Evolutionary conservation across 2,888 invertebrate species (phyloP), one percentile per base, ranked within the genome.

Genomic region (Resseliella maxima): DNA sequence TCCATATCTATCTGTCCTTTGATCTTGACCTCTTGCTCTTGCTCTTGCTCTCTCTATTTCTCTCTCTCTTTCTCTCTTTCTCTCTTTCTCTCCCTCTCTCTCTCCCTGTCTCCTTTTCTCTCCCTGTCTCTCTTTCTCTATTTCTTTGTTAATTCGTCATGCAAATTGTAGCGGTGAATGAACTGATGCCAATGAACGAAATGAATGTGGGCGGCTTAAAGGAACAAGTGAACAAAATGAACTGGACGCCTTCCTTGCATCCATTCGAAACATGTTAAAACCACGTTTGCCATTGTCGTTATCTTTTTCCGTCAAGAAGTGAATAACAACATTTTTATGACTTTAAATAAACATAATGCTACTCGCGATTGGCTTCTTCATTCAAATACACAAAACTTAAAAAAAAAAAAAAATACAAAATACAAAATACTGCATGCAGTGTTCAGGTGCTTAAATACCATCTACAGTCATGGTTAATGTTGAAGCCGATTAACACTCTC

Each of bases 201-300:
- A 36, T 36, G n/a, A 83, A 83, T 83, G 83, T 83, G 38, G 83
- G 83, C 83, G 83, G 64, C 31, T 83, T 15, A 18, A 83, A 83
- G 72, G 72, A 83, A 83, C 83, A 83, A 83, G 83, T 83, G 83
- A 83, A 38, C 83, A 83, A 38, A 83, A 81, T 81, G 81, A 83
- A 50, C 2, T 50, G 38, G 31, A 72, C 31, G 31, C 72, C 72
- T 31, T 59, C 15, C 27, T 72, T 15, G 12, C 31, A 72, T 15
- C 15, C 8, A 18, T 2, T 18, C 59, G 50, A 18, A 6, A 50
- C 5, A 3, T 3, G 59, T 59, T 50, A 18, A 50, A 21, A 18
- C 15, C 2, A 3, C 24, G 24, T n/a, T 50, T n/a, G 59, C 59
- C n/a, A n/a, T 6, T 59, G 59, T 24, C 59, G n/a, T 50, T 50